Conservation (phyloP, 2,113 vertebrate species). For the Balaeniceps rex region DNA sequence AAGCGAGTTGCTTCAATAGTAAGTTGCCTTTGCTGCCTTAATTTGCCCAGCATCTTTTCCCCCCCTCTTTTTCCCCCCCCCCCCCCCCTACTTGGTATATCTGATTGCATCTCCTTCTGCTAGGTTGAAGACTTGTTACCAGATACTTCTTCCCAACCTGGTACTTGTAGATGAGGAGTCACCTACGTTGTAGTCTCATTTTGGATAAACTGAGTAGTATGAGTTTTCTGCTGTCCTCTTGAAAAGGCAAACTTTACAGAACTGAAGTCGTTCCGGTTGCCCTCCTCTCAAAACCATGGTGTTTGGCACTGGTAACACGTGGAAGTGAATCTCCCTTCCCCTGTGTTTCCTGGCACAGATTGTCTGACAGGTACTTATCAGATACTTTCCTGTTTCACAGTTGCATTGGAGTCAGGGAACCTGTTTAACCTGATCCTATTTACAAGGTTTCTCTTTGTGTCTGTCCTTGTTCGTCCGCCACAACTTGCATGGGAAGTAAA, state of each 20-base stretch:
- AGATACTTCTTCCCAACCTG: not conserved
- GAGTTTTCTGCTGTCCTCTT: not conserved
- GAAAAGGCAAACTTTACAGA: not conserved
- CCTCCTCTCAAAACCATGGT: not conserved
- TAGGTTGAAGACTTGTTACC: not conserved
- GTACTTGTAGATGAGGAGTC: not conserved
- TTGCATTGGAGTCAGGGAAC: not conserved
- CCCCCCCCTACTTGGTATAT: not conserved
- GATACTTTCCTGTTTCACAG: not conserved
- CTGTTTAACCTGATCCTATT: not conserved
- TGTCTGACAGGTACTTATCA: not conserved
- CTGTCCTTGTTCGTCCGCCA: rapidly evolving
- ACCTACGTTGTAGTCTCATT: not conserved
- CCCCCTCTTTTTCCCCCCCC: not conserved
- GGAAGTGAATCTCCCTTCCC: not conserved
- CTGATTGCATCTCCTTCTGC: not conserved
- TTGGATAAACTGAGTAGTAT: not conserved
- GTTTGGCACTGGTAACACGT: not conserved
- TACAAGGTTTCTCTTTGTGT: not conserved
- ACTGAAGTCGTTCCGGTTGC: not conserved
- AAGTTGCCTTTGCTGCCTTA: constrained; percentile 3
- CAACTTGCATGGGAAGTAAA: not conserved
- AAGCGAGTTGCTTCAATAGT: not conserved
- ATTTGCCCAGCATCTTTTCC: not conserved
- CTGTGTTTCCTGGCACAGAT: not conserved